Conservation (phyloP, 2,797 vertebrate genomes). For the Megalops cyprinoides region DNA sequence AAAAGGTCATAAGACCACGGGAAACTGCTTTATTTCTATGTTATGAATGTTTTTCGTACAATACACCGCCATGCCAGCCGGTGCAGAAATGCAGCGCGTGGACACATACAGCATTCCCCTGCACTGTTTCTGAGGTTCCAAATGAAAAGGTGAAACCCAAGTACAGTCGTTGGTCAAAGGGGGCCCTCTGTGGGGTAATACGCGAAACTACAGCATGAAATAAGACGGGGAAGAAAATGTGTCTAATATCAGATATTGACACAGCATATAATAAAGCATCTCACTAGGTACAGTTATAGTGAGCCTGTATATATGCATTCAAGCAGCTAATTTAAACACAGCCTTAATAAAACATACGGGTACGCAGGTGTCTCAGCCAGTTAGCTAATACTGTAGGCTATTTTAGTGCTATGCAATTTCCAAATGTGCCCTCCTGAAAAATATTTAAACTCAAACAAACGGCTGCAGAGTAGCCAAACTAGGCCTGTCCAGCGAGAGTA, state of each 20-base stretch:
- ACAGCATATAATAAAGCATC: not conserved
- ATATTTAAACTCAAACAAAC: not conserved
- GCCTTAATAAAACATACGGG: not conserved
- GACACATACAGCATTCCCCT: too few species aligned
- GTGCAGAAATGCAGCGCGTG: too few species aligned
- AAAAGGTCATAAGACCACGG: too few species aligned
- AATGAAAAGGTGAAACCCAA: not conserved
- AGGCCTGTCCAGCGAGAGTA: not conserved
- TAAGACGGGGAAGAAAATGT: not conserved
- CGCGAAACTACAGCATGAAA: not conserved
- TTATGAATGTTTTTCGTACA: too few species aligned
- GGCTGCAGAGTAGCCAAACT: not conserved
- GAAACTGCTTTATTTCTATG: too few species aligned
- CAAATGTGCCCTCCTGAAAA: not conserved
- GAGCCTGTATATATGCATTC: not conserved
- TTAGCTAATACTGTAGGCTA: not conserved
- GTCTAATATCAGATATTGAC: not conserved
- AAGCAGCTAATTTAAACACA: too few species aligned
- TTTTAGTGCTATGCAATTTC: not conserved
- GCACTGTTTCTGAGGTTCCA: too few species aligned
- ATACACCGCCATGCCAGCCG: too few species aligned
- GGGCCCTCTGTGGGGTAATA: slow-evolving; percentile 4
- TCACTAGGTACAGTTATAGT: not conserved
- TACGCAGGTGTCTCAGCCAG: not conserved
- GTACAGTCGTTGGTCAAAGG: not conserved